These are phyloP conservation scores for Ceyx cyanopectus DNA, from an alignment of 2,113 vertebrate species.

Conservation along the genomic window DNA sequence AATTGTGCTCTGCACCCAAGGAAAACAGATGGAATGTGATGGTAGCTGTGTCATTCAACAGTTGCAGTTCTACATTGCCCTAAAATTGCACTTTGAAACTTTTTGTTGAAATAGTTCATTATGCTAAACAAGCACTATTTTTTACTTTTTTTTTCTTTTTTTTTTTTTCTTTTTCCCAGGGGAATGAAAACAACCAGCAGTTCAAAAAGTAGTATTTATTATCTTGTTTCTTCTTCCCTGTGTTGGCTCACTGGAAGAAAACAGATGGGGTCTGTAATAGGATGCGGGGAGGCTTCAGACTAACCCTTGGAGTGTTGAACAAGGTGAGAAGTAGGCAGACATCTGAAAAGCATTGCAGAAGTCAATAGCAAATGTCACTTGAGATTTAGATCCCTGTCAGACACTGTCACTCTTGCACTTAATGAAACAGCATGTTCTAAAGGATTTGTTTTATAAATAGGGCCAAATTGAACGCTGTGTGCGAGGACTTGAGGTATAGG, in stretches of 20 bases:
- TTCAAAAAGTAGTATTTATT: not conserved
- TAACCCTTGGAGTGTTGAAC: not conserved
- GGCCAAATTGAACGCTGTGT: not conserved
- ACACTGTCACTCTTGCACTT: not conserved
- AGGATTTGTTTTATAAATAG: not conserved
- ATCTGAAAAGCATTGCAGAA: slow-evolving; percentile 20
- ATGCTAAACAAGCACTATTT: not conserved
- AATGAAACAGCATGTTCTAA: not conserved
- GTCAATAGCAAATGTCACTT: slow-evolving; percentile 26
- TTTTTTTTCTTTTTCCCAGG: not conserved
- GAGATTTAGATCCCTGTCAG: not conserved
- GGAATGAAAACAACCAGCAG: not conserved
- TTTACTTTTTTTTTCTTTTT: not conserved
- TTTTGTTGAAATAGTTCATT: not conserved
- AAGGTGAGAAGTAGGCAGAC: slow-evolving; percentile 50
- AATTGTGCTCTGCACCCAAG: not conserved
- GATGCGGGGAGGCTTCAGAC: not conserved
- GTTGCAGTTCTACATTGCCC: not conserved
- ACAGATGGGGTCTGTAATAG: not conserved
- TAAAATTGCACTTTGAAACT: not conserved
- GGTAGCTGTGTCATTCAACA: not conserved
- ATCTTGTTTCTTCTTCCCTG: not conserved
- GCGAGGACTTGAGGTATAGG: fast-evolving
- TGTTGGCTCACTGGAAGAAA: not conserved
- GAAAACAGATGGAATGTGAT: not conserved